Evolutionary conservation across 2,113 vertebrate species (phyloP), one percentile per base, ranked within the genome.

Genomic region (Okapia johnstoni): DNA sequence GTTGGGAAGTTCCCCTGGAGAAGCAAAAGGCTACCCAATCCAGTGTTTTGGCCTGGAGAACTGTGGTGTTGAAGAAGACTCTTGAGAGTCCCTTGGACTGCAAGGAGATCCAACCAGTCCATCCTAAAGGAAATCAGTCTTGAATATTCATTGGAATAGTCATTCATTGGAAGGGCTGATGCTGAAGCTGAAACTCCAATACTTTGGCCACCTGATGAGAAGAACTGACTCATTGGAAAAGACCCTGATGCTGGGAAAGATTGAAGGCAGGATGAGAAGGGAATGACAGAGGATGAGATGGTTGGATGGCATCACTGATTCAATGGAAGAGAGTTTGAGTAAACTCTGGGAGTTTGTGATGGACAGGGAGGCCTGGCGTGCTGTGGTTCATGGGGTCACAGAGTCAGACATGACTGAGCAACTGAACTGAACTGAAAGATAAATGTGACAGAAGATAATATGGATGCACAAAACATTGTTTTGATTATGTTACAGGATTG

Each of bases 371-470:
- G 61, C 8, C 33, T 66, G 61, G 33, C 16, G 0, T 66, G 33
- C 61, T n/a, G 33, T 33, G 17, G 61, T 66, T 16, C 30, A n/a
- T 19, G 2, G 61, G 61, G 33, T 66, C 7, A 66, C 61, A 66
- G 33, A 66, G 33, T 66, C 4, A 2, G 33, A 10, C 7, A 9
- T 0, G 1, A 66, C 61, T 66, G 15, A 66, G 61, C 0, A 4
- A 66, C 16, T n/a, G 61, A 63, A 63, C 28, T 63, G 33, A 66
- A 66, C 8, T 66, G 63, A 66, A 66, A 66, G 33, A n/a, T 66
- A 66, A 70, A 70, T 40, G n/a, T 43, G 23, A 28, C 8, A 66
- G 60, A 61, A 40, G 26, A 33, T 73, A 52, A 36, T 3, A 1
- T 14, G 85, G 50, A 15, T 15, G 10, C 16, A 16, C 13, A 12